Percentiles rank a stretch among this genome's conserved stretches.
phyloP scores from a whole-genome alignment of 2,888 invertebrate species.

The Coremacera marginata region DNA sequence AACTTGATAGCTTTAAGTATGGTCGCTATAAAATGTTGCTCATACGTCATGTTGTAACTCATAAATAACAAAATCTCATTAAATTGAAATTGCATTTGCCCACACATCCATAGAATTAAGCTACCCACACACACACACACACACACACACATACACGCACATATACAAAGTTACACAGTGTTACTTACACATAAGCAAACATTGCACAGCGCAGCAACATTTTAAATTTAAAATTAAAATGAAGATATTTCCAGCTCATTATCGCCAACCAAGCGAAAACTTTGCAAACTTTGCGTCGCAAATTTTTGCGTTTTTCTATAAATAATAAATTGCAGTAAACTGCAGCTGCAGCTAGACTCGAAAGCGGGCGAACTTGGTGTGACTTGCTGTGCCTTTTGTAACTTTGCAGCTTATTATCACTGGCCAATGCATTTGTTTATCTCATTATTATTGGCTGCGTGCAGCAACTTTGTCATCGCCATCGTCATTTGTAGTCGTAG shows the following conservation, averaged over 20 bases:
- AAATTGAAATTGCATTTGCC: conserved; percentile 18
- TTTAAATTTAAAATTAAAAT: conserved; percentile 27
- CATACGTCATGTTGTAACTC: conserved; percentile 4
- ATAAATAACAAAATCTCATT: conserved; percentile 21
- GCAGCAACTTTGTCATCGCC: not conserved
- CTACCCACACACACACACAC: not conserved
- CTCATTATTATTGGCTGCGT: conserved; percentile 15
- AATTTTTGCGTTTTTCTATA: conserved; percentile 29
- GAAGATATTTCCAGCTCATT: conserved; percentile 32
- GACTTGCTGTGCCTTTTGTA: not conserved
- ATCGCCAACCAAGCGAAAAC: conserved; percentile 28
- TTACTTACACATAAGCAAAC: not conserved
- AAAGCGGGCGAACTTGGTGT: too few species aligned
- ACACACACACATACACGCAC: not conserved
- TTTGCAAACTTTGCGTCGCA: conserved; percentile 29
- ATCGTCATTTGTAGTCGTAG: not conserved
- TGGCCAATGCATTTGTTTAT: conserved; percentile 15
- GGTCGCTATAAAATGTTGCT: not conserved
- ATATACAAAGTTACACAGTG: not conserved
- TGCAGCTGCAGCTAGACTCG: not conserved
- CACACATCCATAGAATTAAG: not conserved
- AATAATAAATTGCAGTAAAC: conserved; percentile 28
- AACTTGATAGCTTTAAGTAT: not conserved
- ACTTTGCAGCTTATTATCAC: conserved; percentile 1
- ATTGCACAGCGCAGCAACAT: not conserved